Evolutionary conservation across 2,797 vertebrate species (phyloP).

Genomic region (Orestias chungarensis): DNA sequence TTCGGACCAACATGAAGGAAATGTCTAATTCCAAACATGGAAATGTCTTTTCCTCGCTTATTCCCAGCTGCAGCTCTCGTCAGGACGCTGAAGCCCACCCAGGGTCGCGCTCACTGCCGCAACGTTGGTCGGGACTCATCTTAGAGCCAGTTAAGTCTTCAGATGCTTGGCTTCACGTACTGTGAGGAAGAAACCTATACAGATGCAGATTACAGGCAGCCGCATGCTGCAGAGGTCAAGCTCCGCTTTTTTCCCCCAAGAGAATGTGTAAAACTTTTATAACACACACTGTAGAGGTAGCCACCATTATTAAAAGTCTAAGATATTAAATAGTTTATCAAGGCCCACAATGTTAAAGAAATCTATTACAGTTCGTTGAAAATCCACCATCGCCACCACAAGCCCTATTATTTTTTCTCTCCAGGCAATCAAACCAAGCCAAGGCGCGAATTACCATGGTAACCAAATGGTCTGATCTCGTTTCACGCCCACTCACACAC

Average conservation of each 20-base stretch:
- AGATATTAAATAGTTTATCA: not conserved
- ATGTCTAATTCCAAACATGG: not conserved
- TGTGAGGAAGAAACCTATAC: constrained; percentile 9
- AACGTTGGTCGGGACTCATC: constrained; percentile 19
- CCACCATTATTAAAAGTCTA: not conserved
- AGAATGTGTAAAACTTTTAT: not conserved
- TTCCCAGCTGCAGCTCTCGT: constrained; percentile 7
- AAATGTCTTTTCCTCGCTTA: not conserved
- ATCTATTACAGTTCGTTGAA: not conserved
- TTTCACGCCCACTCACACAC: constrained; percentile 58
- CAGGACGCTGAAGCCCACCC: not conserved
- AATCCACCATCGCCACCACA: not conserved
- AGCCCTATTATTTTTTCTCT: not conserved
- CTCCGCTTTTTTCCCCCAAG: not conserved
- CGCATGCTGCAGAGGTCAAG: constrained; percentile 27
- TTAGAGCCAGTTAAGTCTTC: constrained; percentile 26
- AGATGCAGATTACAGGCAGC: constrained; percentile 7
- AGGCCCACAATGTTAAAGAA: not conserved
- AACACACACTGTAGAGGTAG: not conserved
- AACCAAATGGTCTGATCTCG: constrained; percentile 60
- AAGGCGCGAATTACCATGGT: constrained; percentile 69
- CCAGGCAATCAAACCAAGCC: constrained; percentile 60
- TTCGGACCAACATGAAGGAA: not conserved
- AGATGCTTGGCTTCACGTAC: constrained; percentile 3
- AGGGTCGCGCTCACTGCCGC: not conserved